A percentile compares a stretch with the other conserved stretches of the same genome.
Evolutionary conservation across 2,888 invertebrate species (phyloP).

Genomic region (Oasisia sp.): DNA sequence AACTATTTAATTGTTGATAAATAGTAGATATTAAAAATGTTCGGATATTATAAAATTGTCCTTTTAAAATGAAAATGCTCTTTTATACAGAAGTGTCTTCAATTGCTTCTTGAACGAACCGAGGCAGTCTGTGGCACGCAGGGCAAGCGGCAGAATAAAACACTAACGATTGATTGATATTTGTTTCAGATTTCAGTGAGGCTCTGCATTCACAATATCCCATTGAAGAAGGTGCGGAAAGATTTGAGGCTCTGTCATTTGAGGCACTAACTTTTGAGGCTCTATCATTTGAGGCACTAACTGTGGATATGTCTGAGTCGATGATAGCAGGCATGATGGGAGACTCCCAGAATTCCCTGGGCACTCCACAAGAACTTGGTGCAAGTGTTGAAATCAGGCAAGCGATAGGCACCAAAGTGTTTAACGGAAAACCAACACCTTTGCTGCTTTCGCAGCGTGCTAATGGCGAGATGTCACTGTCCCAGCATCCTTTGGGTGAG

Average conservation of each 20-base stretch:
- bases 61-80: too few relatives aligned
- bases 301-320: not conserved
- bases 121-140: too few relatives aligned
- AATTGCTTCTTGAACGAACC: too few relatives aligned
- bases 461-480: not conserved
- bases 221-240: not conserved
- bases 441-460: not conserved
- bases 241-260: not conserved
- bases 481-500: not conserved
- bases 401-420: not conserved
- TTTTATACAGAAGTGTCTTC: too few relatives aligned
- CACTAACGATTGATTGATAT: not conserved
- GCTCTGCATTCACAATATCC: not conserved
- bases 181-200: not conserved
- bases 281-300: not conserved
- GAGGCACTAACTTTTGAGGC: not conserved
- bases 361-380: not conserved
- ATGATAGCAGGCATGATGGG: not conserved
- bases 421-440: not conserved
- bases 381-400: not conserved
- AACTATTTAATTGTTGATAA: too few relatives aligned
- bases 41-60: too few relatives aligned
- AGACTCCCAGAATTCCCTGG: not conserved
- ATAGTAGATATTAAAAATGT: too few relatives aligned
- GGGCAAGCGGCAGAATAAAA: too few relatives aligned